phyloP scores from a whole-genome alignment of 2,888 invertebrate species.

The Trichogramma evanescens region DNA sequence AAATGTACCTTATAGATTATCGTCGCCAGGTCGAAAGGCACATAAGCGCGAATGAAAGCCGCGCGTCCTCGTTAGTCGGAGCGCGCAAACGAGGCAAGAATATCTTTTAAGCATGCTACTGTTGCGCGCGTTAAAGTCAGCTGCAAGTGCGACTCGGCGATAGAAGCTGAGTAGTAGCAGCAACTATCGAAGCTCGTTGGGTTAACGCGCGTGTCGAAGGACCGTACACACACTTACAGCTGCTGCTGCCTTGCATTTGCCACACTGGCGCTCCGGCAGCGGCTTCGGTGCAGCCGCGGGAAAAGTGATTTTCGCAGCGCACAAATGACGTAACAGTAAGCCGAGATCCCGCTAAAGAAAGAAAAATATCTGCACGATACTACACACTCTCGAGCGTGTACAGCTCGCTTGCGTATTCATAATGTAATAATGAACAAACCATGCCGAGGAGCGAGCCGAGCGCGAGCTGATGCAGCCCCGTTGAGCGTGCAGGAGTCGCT shows the following conservation, averaged over 20 bases:
- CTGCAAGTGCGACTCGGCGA: background rate
- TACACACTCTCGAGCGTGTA: background rate
- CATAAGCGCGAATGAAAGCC: no score
- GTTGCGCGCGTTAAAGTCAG: no score
- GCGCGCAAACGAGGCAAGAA: no score
- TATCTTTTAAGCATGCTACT: no score
- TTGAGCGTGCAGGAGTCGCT: background rate
- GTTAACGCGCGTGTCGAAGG: no score
- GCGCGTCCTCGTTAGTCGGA: no score
- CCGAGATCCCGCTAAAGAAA: conserved; percentile 10
- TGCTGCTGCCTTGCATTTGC: background rate
- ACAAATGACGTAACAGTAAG: conserved; percentile 22
- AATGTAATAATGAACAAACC: conserved; percentile 5
- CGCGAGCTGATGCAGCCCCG: conserved; percentile 18
- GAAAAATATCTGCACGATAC: conserved; percentile 3
- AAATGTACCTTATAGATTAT: no score
- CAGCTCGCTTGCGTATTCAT: background rate
- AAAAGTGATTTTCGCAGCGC: conserved; percentile 20
- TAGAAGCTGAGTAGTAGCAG: background rate
- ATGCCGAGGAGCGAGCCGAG: background rate
- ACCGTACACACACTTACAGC: background rate
- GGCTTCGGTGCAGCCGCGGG: background rate
- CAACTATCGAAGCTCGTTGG: background rate
- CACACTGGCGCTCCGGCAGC: no score
- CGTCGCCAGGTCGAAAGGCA: no score